phyloP scores from a whole-genome alignment of 1,140 invertebrate genomes.

The Microplitis mediator region DNA sequence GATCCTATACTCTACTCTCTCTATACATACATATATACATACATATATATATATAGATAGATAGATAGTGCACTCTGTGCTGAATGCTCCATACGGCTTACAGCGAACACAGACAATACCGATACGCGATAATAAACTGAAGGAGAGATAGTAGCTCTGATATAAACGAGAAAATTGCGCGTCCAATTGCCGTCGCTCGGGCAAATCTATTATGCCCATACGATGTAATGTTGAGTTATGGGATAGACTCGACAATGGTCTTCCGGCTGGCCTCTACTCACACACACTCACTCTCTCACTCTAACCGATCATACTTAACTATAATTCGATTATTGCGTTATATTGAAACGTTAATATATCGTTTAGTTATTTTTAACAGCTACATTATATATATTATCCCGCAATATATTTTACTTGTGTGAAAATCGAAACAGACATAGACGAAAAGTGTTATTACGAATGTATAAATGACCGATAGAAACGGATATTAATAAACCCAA shows the following conservation, averaged over 20 bases:
- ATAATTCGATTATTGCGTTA: background rate
- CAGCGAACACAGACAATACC: too few relatives aligned
- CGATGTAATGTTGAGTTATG: conserved; percentile 9
- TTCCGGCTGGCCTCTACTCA: background rate
- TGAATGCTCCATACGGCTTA: too few relatives aligned
- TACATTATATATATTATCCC: background rate
- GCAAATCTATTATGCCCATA: background rate
- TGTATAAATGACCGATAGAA: background rate
- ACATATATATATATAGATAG: too few relatives aligned
- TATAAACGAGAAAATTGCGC: conserved; percentile 12
- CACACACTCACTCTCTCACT: background rate
- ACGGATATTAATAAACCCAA: background rate
- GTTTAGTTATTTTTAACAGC: background rate
- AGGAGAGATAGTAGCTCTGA: background rate
- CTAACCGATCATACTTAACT: too few relatives aligned
- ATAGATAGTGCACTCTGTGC: too few relatives aligned
- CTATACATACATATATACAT: too few relatives aligned
- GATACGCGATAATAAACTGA: background rate
- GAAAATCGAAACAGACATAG: too few relatives aligned
- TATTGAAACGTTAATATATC: background rate
- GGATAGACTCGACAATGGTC: background rate
- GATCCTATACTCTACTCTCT: too few relatives aligned
- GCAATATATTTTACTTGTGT: too few relatives aligned
- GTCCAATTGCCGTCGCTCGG: background rate
- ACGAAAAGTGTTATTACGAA: background rate